Evolutionary conservation across 1,140 invertebrate species (phyloP), one percentile per base, ranked within the genome.

Genomic region (Chlorops oryzae): DNA sequence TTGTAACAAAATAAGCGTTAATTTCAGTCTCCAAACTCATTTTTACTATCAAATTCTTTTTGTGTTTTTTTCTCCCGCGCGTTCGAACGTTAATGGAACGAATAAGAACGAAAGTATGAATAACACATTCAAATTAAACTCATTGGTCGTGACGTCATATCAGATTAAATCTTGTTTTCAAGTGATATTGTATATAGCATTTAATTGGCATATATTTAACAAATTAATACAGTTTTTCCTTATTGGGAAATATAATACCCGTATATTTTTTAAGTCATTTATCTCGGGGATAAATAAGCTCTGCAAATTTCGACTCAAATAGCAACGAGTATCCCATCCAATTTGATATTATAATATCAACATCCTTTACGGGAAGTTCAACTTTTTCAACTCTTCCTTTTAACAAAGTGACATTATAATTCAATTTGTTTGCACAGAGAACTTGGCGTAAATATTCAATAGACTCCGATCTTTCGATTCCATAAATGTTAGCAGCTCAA

Each of bases 281-380:
- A 63, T 92, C 88, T n/a, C 90, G 75, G 12, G 90, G 89, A 63
- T 80, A 86, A 2, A 92, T 72, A 1, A 93, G 86, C 23, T 88
- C 89, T 62, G 90, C 82, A 57, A 93, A 67, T 87, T 92, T 91
- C 40, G 87, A 90, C 70, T 92, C 89, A 59, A 90, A 92, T 62
- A 92, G 89, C 9, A 92, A 74, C 61, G 87, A 92, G 53, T 78
- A 80, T 4, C 96, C 96, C 96, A 99, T 99, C 96, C 96, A 99
- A 74, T 98, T 96, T 7, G 92, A 96, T 56, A 99, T 95, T 57
- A 99, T 99, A 40, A 99, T 97, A 66, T 99, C 96, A 10, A 98
- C 93, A 50, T 88, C 80, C 1, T 79, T 78, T 49, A 80, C 75
- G 0, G 85, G 86, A 20, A 89, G 61, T 38, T 74, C 74, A 5